phyloP scores from a whole-genome alignment of 2,888 invertebrate genomes.

The Leucoma salicis region DNA sequence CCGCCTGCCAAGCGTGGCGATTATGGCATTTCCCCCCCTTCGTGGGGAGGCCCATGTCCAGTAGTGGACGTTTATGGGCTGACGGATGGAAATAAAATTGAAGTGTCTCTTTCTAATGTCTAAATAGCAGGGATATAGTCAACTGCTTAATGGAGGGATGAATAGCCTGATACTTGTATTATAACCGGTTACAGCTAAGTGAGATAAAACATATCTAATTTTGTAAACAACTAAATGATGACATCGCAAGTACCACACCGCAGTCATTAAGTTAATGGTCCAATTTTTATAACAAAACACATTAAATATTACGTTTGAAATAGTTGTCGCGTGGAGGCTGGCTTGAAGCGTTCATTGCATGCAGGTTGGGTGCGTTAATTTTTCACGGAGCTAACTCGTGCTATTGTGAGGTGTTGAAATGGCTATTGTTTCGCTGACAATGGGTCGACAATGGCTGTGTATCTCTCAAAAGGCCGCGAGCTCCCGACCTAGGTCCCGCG shows the following conservation, averaged over 20 bases:
- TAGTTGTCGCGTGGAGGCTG: constrained; percentile 23
- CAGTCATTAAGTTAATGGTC: neutral
- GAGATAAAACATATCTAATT: too few species aligned
- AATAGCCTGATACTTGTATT: too few species aligned
- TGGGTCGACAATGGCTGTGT: constrained; percentile 58
- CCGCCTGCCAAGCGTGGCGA: too few species aligned
- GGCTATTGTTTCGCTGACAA: constrained; percentile 62
- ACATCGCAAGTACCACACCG: neutral
- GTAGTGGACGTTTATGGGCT: too few species aligned
- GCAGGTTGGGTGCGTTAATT: constrained; percentile 59
- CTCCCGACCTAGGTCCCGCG: constrained; percentile 49
- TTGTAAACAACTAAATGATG: neutral
- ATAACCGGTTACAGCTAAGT: too few species aligned
- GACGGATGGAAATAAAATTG: too few species aligned
- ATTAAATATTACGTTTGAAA: constrained; percentile 1
- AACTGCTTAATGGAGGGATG: too few species aligned
- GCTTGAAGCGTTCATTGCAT: constrained; percentile 39
- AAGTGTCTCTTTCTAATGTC: too few species aligned
- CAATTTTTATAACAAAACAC: constrained; percentile 7
- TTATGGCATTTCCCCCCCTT: too few species aligned
- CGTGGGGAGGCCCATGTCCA: too few species aligned
- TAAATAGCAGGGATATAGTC: too few species aligned
- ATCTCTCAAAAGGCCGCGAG: constrained; percentile 58
- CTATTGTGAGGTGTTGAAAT: constrained; percentile 65
- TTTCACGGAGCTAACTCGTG: constrained; percentile 60